phyloP scores from a whole-genome alignment of 2,888 invertebrate species.

The Lacanobia oleracea region DNA sequence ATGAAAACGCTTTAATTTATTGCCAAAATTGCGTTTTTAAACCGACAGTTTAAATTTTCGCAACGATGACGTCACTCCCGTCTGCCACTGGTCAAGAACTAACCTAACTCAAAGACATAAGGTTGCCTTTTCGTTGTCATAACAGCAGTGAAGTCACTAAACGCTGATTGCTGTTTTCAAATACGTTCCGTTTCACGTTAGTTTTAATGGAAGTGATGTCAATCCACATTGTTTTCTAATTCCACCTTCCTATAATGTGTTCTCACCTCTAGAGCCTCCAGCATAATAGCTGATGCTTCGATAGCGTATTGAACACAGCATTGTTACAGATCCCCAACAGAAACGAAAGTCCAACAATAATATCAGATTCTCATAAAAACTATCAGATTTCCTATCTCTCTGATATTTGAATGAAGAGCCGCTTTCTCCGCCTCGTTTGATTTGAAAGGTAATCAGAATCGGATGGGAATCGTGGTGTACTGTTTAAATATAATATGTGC shows the following conservation, averaged over 20 bases:
- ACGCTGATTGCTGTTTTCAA: no score
- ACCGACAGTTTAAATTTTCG: no score
- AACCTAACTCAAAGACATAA: no score
- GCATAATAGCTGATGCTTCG: slow-evolving; percentile 63
- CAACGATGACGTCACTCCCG: no score
- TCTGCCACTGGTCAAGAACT: no score
- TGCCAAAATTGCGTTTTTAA: no score
- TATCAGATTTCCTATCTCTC: slow-evolving; percentile 53
- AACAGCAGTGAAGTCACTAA: no score
- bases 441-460: slow-evolving; percentile 27
- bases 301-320: slow-evolving; percentile 59
- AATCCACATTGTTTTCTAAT: neutral
- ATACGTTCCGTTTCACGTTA: no score
- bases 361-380: slow-evolving; percentile 60
- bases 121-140: no score
- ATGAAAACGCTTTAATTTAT: no score
- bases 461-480: slow-evolving; percentile 12
- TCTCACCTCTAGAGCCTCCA: slow-evolving; percentile 32
- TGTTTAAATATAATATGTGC: neutral
- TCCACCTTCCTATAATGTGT: neutral
- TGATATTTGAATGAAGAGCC: slow-evolving; percentile 58
- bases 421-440: slow-evolving; percentile 53
- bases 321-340: slow-evolving; percentile 62
- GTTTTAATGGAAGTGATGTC: no score
- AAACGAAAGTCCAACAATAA: slow-evolving; percentile 66